Evolutionary conservation across 2,888 invertebrate genomes (phyloP).

Genomic region (Leucophenga montana): DNA sequence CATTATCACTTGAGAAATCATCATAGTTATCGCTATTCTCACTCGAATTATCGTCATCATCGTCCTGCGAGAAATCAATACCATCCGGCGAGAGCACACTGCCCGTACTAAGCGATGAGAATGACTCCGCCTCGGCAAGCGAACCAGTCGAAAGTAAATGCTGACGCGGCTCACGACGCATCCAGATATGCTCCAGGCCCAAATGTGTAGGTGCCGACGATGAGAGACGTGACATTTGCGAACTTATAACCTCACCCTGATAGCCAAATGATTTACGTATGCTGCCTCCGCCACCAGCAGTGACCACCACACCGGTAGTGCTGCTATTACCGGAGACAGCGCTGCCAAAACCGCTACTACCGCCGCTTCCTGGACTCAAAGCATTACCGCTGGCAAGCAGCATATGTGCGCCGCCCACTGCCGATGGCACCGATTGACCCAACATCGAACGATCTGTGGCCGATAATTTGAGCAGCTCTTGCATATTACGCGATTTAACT

Average conservation of each 20-base stretch:
- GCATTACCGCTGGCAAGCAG: constrained; percentile 73
- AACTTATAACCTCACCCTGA: constrained; percentile 58
- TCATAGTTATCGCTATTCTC: constrained; percentile 91
- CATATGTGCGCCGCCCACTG: constrained; percentile 73
- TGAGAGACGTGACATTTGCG: constrained; percentile 79
- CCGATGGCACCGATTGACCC: constrained; percentile 78
- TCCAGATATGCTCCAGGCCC: constrained; percentile 89
- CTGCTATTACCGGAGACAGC: constrained; percentile 53
- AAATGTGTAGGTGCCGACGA: constrained; percentile 89
- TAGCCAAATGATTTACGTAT: constrained; percentile 65
- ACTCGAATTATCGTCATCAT: constrained; percentile 85
- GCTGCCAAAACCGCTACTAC: constrained; percentile 71
- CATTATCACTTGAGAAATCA: constrained; percentile 88
- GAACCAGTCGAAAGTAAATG: constrained; percentile 90
- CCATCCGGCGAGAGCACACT: constrained; percentile 88
- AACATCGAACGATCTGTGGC: constrained; percentile 77
- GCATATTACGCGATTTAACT: constrained; percentile 69
- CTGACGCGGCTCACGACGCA: constrained; percentile 88
- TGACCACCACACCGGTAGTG: constrained; percentile 34
- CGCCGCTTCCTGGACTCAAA: constrained; percentile 67
- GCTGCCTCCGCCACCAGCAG: constrained; percentile 39
- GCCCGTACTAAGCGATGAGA: constrained; percentile 86
- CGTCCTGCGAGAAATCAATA: constrained; percentile 86
- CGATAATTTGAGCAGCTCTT: constrained; percentile 75
- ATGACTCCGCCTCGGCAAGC: constrained; percentile 87